Conservation (phyloP, 2,113 vertebrate genomes). For the Sprattus sprattus region DNA sequence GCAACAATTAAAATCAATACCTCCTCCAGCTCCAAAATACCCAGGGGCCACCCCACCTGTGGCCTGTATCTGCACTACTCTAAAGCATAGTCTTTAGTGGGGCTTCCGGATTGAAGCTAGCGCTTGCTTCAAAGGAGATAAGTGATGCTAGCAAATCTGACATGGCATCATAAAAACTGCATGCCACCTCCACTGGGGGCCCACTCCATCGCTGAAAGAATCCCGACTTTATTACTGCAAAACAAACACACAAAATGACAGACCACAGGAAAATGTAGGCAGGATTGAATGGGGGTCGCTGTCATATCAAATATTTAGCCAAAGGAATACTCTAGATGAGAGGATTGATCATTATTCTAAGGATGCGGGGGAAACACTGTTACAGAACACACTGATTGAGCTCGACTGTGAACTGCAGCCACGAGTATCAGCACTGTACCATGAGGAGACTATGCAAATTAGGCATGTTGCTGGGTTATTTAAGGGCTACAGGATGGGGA, state of each 20-base stretch:
- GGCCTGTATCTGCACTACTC: neutral
- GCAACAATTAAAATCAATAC: neutral
- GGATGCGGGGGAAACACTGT: neutral
- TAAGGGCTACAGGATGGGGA: neutral
- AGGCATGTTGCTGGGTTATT: neutral
- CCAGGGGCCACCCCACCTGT: neutral
- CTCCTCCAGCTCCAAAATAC: neutral
- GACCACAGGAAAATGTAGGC: neutral
- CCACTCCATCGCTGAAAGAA: neutral
- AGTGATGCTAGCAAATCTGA: neutral
- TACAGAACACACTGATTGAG: neutral
- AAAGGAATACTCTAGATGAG: neutral
- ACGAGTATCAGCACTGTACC: neutral
- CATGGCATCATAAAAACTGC: conserved; percentile 5
- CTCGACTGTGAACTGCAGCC: neutral
- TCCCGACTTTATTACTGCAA: neutral
- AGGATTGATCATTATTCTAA: neutral
- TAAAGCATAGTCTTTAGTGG: neutral
- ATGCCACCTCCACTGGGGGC: neutral
- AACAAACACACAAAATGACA: conserved; percentile 17
- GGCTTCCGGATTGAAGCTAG: neutral
- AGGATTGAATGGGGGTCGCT: neutral
- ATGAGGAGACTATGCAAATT: neutral
- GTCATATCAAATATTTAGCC: conserved; percentile 1
- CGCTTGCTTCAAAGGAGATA: neutral